Conservation (phyloP, 2,888 invertebrate genomes). For the Euplagia quadripunctaria region DNA sequence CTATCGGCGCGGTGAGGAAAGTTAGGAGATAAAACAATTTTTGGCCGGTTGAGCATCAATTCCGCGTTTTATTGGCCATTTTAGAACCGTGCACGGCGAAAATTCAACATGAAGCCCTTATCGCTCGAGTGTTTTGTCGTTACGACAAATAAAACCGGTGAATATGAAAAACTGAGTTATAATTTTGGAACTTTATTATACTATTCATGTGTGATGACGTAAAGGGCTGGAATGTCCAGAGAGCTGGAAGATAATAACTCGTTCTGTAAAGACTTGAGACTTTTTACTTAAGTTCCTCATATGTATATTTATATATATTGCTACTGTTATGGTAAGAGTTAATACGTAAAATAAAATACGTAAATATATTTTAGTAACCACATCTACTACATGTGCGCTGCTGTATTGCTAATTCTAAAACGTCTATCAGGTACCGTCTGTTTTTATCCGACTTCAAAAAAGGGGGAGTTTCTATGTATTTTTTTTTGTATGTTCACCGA, state of each 20-base stretch:
- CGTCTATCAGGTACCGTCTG: too few relatives aligned
- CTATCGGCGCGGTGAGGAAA: slow-evolving; percentile 62
- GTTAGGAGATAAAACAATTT: slow-evolving; percentile 75
- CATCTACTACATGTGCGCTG: too few relatives aligned
- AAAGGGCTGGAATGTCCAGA: slow-evolving; percentile 23
- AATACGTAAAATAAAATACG: too few relatives aligned
- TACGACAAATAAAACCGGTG: slow-evolving; percentile 55
- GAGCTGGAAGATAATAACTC: slow-evolving; percentile 33
- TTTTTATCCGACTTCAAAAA: too few relatives aligned
- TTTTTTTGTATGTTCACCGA: too few relatives aligned
- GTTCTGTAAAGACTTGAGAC: slow-evolving; percentile 11
- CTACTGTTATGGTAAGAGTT: too few relatives aligned
- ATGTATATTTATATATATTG: too few relatives aligned
- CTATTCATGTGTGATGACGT: slow-evolving; percentile 41
- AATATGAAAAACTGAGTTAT: slow-evolving; percentile 48
- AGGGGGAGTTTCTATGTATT: too few relatives aligned
- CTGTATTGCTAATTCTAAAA: too few relatives aligned
- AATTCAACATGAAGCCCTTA: slow-evolving; percentile 54
- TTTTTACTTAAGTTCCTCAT: neutral
- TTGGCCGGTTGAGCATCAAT: slow-evolving; percentile 64
- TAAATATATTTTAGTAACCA: too few relatives aligned
- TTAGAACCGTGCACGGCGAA: slow-evolving; percentile 51
- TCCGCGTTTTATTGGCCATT: slow-evolving; percentile 62
- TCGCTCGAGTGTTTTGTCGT: slow-evolving; percentile 55
- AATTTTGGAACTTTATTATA: slow-evolving; percentile 43